phyloP scores from a whole-genome alignment of 2,797 vertebrate species.

The Scyliorhinus canicula region DNA sequence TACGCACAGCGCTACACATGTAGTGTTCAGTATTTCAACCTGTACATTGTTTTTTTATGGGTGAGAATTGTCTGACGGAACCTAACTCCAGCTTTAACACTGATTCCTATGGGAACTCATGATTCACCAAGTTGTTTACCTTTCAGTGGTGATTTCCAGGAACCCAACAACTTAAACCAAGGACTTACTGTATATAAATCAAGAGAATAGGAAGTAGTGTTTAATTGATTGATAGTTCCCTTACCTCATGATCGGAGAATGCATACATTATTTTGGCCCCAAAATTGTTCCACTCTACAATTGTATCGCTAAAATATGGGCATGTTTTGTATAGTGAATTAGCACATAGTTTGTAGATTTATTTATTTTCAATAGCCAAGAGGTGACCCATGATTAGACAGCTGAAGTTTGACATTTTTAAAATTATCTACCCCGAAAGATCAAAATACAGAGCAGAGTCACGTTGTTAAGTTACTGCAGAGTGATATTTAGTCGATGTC shows the following conservation, averaged over 20 bases:
- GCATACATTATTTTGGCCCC: background rate
- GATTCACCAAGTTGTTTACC: too few species aligned
- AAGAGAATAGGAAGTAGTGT: background rate
- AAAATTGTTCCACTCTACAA: background rate
- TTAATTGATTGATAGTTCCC: background rate
- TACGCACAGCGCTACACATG: too few species aligned
- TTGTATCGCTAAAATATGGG: background rate
- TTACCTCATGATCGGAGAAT: background rate
- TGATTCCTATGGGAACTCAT: too few species aligned
- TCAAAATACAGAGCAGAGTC: background rate
- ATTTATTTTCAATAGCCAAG: background rate
- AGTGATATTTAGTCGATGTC: background rate
- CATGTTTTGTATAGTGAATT: background rate
- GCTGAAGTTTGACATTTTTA: background rate
- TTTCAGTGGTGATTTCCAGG: too few species aligned
- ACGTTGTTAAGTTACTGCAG: background rate
- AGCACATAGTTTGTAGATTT: background rate
- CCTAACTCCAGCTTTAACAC: too few species aligned
- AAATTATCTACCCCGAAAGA: background rate
- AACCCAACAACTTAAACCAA: too few species aligned
- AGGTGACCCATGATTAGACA: background rate
- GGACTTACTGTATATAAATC: background rate
- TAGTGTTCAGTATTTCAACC: too few species aligned
- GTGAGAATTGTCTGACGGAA: too few species aligned
- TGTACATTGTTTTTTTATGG: too few species aligned